Evolutionary conservation across 2,113 vertebrate species (phyloP).

Genomic region (Nibea albiflora): DNA sequence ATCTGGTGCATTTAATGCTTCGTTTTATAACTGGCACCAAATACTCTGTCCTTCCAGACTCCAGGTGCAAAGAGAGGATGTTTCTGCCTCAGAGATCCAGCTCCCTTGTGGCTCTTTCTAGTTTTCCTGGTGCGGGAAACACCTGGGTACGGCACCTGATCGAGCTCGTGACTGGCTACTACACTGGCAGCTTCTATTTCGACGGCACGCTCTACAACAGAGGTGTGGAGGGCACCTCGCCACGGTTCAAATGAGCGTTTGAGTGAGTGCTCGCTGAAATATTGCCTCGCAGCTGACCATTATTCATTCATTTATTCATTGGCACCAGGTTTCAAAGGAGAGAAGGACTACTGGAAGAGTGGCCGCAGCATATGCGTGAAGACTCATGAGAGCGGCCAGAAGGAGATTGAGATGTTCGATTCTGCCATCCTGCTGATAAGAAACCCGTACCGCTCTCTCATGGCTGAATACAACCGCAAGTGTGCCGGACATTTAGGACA

Average conservation of each 20-base stretch:
- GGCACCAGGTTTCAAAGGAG: constrained; percentile 94
- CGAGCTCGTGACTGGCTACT: constrained; percentile 94
- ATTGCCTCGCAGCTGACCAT: constrained; percentile 6
- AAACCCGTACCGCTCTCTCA: constrained; percentile 93
- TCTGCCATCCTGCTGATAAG: constrained; percentile 94
- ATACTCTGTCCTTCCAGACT: constrained; percentile 83
- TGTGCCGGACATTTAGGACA: constrained; percentile 97
- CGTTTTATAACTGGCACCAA: background rate
- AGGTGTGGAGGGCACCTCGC: constrained; percentile 79
- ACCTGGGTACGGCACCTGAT: constrained; percentile 97
- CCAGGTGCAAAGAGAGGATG: constrained; percentile 92
- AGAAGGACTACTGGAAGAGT: constrained; percentile 98
- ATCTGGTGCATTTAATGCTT: background rate
- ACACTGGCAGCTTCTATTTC: constrained; percentile 98
- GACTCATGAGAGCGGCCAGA: constrained; percentile 95
- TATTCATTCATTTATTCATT: constrained; percentile 34
- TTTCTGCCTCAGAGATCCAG: constrained; percentile 92
- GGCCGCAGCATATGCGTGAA: constrained; percentile 96
- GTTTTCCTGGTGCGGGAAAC: constrained; percentile 96
- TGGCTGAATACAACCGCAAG: constrained; percentile 97
- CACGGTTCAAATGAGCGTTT: background rate
- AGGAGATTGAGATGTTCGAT: constrained; percentile 95
- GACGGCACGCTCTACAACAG: constrained; percentile 96
- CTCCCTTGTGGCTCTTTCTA: constrained; percentile 92
- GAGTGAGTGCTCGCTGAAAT: background rate